A percentile compares a stretch with the other conserved stretches of the same genome.
Evolutionary conservation across 1,140 invertebrate species (phyloP).

Genomic region (Bombus breviceps): DNA sequence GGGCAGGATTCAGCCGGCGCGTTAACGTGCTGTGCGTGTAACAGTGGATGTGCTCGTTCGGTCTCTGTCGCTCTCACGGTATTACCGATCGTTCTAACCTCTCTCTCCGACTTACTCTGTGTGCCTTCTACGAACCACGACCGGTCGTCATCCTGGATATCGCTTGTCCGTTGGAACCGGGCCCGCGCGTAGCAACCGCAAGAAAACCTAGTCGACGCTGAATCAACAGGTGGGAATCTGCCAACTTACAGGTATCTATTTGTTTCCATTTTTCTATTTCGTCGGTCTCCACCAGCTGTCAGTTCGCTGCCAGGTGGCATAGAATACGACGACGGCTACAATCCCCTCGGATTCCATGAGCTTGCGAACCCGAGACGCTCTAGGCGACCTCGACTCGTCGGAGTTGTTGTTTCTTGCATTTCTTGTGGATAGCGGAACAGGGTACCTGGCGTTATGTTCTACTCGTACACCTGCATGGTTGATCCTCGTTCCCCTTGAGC

Average conservation of each 20-base stretch:
- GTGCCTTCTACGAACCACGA: constrained; percentile 8
- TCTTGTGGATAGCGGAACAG: background rate
- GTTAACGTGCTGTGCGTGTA: constrained; percentile 51
- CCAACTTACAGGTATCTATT: constrained; percentile 70
- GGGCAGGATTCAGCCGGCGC: constrained; percentile 37
- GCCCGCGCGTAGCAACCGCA: constrained; percentile 57
- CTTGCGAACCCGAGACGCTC: background rate
- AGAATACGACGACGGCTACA: background rate
- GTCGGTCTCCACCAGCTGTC: constrained; percentile 40
- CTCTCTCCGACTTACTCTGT: background rate
- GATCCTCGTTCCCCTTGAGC: background rate
- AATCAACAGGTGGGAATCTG: constrained; percentile 77
- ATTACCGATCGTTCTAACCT: background rate
- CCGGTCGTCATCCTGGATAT: constrained; percentile 47
- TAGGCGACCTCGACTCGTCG: background rate
- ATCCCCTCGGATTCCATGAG: background rate
- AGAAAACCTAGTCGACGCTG: constrained; percentile 29
- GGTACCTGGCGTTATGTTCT: background rate
- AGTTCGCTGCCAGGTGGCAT: constrained; percentile 17
- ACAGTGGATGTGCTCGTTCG: constrained; percentile 46
- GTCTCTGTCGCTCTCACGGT: background rate
- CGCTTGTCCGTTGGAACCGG: constrained; percentile 12
- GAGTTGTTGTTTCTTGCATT: background rate
- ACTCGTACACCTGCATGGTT: constrained; percentile 24
- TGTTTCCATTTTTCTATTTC: constrained; percentile 35